phyloP scores from a whole-genome alignment of 2,888 invertebrate genomes.

The Cosmorhoe ocellata region DNA sequence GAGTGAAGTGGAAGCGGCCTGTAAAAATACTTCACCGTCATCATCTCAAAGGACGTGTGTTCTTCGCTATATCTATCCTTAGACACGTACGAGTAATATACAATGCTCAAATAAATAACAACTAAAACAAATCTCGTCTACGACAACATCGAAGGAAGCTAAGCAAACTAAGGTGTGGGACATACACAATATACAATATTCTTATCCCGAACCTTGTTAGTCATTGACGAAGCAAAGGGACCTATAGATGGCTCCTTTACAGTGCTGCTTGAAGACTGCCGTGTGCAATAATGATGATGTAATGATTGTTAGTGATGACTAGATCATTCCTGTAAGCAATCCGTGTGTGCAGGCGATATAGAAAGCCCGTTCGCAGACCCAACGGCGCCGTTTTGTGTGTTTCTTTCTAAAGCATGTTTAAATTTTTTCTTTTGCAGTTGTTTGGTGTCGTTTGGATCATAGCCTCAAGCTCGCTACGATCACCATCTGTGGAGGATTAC shows the following conservation, averaged over 20 bases:
- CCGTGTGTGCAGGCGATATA: conserved; percentile 79
- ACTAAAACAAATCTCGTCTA: conserved; percentile 21
- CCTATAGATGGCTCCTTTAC: conserved; percentile 63
- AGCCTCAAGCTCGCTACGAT: conserved; percentile 83
- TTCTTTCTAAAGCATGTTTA: conserved; percentile 82
- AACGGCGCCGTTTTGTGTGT: conserved; percentile 61
- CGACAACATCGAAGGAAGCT: conserved; percentile 40
- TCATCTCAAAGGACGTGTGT: conserved; percentile 15
- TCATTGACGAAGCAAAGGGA: conserved; percentile 66
- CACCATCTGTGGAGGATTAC: conserved; percentile 83
- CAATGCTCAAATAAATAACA: conserved; percentile 16
- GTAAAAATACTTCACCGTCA: conserved; percentile 55
- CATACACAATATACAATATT: conserved; percentile 49
- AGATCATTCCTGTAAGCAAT: conserved; percentile 78
- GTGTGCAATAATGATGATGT: conserved; percentile 67
- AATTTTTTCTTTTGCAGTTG: conserved; percentile 83
- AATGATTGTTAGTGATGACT: conserved; percentile 63
- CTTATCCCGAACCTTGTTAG: conserved; percentile 66
- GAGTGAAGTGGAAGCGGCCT: conserved; percentile 67
- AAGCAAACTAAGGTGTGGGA: conserved; percentile 56
- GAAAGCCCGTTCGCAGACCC: conserved; percentile 73
- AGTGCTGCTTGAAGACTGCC: conserved; percentile 72
- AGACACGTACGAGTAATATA: conserved; percentile 22
- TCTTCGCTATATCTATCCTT: conserved; percentile 3
- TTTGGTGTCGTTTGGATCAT: conserved; percentile 83